Percentiles rank a stretch among this genome's conserved stretches.
phyloP scores from a whole-genome alignment of 2,888 invertebrate species.

The Nomada flava region DNA sequence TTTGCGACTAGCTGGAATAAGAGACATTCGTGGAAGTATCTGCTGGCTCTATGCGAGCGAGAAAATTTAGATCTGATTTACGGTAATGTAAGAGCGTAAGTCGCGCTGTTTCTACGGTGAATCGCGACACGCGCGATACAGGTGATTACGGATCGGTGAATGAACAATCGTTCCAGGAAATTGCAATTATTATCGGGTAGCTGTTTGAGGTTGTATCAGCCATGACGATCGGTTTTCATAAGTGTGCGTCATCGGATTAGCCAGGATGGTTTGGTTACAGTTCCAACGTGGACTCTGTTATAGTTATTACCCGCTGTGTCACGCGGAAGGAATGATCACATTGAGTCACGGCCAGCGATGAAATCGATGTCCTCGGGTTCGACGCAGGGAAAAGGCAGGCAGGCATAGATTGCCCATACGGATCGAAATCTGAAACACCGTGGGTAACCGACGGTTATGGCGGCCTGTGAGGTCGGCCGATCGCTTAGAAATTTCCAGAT shows the following conservation, averaged over 20 bases:
- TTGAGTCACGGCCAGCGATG: background rate
- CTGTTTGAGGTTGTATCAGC: slow-evolving; percentile 3
- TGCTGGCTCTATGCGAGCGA: too few species aligned
- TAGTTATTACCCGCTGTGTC: slow-evolving; percentile 40
- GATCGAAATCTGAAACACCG: slow-evolving; percentile 8
- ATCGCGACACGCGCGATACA: slow-evolving; percentile 1
- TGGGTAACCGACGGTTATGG: slow-evolving; percentile 10
- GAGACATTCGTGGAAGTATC: background rate
- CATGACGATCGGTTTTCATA: slow-evolving; percentile 43
- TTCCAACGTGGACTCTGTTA: slow-evolving; percentile 19
- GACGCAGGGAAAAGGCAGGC: background rate
- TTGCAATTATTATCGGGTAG: slow-evolving; percentile 19
- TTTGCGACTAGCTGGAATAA: background rate
- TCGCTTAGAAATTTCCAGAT: slow-evolving; percentile 25
- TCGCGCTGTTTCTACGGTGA: background rate
- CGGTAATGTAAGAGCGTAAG: background rate
- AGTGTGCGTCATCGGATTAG: slow-evolving; percentile 41
- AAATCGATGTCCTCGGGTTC: slow-evolving; percentile 1
- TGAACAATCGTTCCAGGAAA: slow-evolving; percentile 47
- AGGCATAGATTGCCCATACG: background rate
- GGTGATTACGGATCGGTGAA: slow-evolving; percentile 22
- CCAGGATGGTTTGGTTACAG: slow-evolving; percentile 38
- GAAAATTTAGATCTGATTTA: too few species aligned
- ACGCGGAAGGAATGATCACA: slow-evolving; percentile 45
- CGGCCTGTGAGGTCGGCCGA: slow-evolving; percentile 23